Conservation (phyloP, 2,888 invertebrate genomes). For the Pristionchus exspectatus region DNA sequence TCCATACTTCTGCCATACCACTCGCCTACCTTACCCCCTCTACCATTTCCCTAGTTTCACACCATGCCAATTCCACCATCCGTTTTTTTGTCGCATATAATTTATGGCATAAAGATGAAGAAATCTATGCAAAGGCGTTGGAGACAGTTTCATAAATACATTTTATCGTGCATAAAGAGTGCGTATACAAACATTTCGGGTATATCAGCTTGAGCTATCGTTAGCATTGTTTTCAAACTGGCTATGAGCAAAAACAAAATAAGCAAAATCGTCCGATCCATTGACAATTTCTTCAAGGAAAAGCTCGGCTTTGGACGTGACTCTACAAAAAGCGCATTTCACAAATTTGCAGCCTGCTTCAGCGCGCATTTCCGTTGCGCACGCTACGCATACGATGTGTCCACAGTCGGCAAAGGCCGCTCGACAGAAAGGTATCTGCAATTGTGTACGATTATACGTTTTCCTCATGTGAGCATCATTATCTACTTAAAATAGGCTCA, state of each 20-base stretch:
- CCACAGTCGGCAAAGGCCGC: background rate
- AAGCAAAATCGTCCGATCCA: background rate
- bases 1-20: background rate
- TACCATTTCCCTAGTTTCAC: background rate
- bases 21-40: background rate
- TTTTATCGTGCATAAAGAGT: no score
- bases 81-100: background rate
- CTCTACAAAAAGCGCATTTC: background rate
- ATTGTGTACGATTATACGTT: no score
- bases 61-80: background rate
- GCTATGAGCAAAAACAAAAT: no score
- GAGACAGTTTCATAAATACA: no score
- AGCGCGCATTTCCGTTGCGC: background rate
- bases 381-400: background rate
- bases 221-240: no score
- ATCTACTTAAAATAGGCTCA: no score
- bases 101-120: conserved; percentile 31
- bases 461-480: no score
- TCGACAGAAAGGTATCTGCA: background rate
- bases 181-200: no score
- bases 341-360: no score
- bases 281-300: background rate
- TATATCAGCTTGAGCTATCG: no score
- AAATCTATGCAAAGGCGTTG: background rate
- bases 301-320: background rate